These are phyloP conservation scores for Philonicus albiceps DNA, from an alignment of 2,888 invertebrate genomes.

Conservation along the genomic window DNA sequence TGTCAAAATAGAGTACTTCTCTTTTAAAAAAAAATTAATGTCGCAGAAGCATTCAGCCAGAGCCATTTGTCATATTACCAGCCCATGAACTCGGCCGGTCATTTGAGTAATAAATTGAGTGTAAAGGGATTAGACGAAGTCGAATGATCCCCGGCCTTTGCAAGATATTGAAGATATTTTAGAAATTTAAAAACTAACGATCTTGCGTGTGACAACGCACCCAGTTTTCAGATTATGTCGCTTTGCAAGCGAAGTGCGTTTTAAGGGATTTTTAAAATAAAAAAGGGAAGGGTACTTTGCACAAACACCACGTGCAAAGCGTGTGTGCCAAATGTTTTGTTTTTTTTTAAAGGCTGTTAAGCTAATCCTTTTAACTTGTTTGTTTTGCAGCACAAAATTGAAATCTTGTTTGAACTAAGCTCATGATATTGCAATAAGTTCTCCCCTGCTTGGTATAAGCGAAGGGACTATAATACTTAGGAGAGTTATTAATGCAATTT, in stretches of 20 bases:
- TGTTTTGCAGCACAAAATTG: not conserved
- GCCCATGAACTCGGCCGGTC: not conserved
- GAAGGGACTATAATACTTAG: not conserved
- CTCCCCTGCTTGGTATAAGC: not conserved
- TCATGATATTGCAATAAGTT: not conserved
- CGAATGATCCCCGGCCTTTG: not conserved
- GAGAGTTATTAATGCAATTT: not conserved
- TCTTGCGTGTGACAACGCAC: slow-evolving; percentile 9
- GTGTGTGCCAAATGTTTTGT: not conserved
- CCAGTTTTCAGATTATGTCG: slow-evolving; percentile 5
- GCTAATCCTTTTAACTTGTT: not conserved
- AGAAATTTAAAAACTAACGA: not conserved
- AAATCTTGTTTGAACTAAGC: not conserved
- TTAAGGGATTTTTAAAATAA: not conserved
- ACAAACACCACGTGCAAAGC: not conserved
- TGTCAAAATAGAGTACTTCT: slow-evolving; percentile 41
- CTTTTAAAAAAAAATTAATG: slow-evolving; percentile 25
- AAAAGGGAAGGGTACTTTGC: not conserved
- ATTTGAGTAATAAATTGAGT: slow-evolving; percentile 32
- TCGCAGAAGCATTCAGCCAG: slow-evolving; percentile 18
- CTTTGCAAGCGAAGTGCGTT: not conserved
- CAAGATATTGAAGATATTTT: not conserved
- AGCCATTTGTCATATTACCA: slow-evolving; percentile 28
- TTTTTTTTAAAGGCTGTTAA: not conserved
- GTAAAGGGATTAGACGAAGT: slow-evolving; percentile 8